Base-by-base conservation (phyloP, 2,888 invertebrate species). In the Chalcis sispes region DNA sequence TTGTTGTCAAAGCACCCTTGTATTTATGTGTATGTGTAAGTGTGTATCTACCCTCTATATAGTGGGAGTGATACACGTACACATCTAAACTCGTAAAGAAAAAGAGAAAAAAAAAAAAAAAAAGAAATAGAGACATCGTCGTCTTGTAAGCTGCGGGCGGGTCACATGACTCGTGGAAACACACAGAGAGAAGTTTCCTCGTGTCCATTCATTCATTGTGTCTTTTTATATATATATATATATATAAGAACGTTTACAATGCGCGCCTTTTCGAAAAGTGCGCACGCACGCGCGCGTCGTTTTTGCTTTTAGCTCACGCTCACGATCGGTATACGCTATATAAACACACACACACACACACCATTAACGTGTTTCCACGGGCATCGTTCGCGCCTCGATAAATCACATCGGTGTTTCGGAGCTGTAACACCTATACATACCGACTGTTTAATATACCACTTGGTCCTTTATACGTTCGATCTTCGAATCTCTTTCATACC, bases 81-180 rank as follows among this genome's bases (percentile, higher is more conserved):
- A n/a, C n/a, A n/a, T n/a, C n/a, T n/a, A n/a, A n/a, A n/a, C n/a
- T n/a, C n/a, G n/a, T n/a, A n/a, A n/a, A n/a, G n/a, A n/a, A n/a
- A n/a, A 5, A 27, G 67, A 20, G 8, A 46, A 13, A n/a, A 7
- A 18, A 18, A 73, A 59, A 40, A 65, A 66, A 46, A 58, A 61
- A 72, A 61, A 69, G 42, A 42, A 64, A n/a, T 66, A 70, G 32
- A 50, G 79, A 67, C 76, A 72, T 61, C 50, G 78, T 81, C 82
- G 80, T 78, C 80, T 81, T 78, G 81, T 79, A 76, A 72, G 73
- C 75, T 73, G 73, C 70, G 67, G 74, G 67, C 71, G 40, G 77
- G 81, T 77, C 81, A 79, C 81, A 81, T 81, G 82, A 83, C 82
- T 82, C 80, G 82, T 80, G 83, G 82, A 83, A 83, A 82, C 79